phyloP scores from a whole-genome alignment of 2,888 invertebrate species.

The Pachycephus smyrnensis region DNA sequence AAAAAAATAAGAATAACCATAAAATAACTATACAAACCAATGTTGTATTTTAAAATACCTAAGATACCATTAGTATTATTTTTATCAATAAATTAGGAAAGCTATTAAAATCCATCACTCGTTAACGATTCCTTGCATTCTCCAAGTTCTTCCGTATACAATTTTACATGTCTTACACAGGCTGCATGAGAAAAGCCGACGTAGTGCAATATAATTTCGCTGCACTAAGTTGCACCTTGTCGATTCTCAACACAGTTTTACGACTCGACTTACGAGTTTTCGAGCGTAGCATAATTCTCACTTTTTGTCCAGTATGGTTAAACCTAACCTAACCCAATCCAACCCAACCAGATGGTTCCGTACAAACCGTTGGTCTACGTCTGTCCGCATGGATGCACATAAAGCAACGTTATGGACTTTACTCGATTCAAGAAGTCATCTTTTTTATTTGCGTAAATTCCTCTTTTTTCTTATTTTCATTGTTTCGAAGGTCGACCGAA shows the following conservation, averaged over 20 bases:
- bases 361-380: neutral
- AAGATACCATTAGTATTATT: neutral
- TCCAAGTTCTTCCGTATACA: neutral
- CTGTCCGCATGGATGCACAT: neutral
- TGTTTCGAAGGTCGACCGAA: neutral
- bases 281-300: neutral
- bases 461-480: neutral
- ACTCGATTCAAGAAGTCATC: neutral
- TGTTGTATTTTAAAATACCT: neutral
- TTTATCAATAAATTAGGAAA: neutral
- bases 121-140: neutral
- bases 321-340: neutral
- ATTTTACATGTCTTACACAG: neutral
- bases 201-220: neutral
- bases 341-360: neutral
- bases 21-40: neutral
- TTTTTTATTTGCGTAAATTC: neutral
- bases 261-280: neutral
- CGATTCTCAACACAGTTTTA: neutral
- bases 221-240: neutral
- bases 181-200: neutral
- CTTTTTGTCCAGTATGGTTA: neutral
- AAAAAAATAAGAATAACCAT: neutral
- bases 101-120: neutral
- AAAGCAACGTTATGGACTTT: neutral